These are phyloP conservation scores for Andrena fulva DNA, from an alignment of 2,888 invertebrate species.

Conservation along the genomic window DNA sequence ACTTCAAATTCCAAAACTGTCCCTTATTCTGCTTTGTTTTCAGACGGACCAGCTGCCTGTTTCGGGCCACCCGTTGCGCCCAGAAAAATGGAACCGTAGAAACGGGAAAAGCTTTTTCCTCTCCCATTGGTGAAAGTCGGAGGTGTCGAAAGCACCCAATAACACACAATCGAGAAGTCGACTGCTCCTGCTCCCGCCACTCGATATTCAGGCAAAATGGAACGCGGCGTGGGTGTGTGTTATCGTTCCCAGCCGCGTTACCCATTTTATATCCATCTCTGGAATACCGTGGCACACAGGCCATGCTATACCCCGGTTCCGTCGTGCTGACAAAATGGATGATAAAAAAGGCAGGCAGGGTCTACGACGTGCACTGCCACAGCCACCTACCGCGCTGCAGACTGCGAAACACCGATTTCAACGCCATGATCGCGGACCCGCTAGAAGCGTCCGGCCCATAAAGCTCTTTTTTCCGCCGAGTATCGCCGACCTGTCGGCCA, in stretches of 20 bases:
- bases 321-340: constrained; percentile 58
- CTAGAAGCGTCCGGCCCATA: not conserved
- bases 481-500: not conserved
- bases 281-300: constrained; percentile 46
- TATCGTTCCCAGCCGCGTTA: constrained; percentile 64
- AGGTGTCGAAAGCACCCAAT: constrained; percentile 66
- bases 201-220: constrained; percentile 73
- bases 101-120: not conserved
- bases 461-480: constrained; percentile 5
- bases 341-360: constrained; percentile 49
- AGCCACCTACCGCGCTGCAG: not conserved
- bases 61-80: constrained; percentile 4
- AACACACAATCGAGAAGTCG: constrained; percentile 69
- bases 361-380: constrained; percentile 21
- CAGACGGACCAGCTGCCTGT: not conserved
- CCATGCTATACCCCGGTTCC: constrained; percentile 39
- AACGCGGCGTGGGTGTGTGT: constrained; percentile 54
- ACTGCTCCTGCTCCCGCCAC: constrained; percentile 56
- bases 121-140: constrained; percentile 36
- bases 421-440: constrained; percentile 42
- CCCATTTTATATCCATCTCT: constrained; percentile 62
- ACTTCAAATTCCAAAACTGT: not conserved
- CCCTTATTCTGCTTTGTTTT: constrained; percentile 1
- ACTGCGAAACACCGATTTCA: constrained; percentile 51
- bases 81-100: constrained; percentile 14